Evolutionary conservation across 2,113 vertebrate species (phyloP).

Genomic region (Aleadryas rufinucha): DNA sequence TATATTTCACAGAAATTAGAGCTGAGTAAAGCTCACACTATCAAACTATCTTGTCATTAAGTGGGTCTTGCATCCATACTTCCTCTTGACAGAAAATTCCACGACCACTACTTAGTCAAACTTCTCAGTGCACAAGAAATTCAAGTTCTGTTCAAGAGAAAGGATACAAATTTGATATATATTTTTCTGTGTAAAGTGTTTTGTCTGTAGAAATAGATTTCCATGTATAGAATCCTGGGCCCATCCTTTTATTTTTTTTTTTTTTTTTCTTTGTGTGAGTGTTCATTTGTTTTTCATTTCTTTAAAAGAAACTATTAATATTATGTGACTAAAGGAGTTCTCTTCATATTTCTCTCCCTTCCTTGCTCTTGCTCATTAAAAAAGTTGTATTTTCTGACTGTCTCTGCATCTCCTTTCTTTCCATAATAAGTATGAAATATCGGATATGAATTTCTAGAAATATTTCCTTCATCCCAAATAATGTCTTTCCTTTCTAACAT

Average conservation of each 20-base stretch:
- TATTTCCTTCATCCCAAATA: background rate
- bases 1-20: background rate
- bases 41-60: background rate
- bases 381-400: background rate
- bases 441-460: background rate
- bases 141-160: background rate
- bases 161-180: background rate
- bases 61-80: background rate
- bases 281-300: background rate
- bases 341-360: background rate
- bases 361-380: background rate
- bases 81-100: background rate
- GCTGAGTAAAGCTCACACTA: background rate
- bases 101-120: background rate
- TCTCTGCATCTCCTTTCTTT: background rate
- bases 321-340: background rate
- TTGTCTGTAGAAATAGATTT: background rate
- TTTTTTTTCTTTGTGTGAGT: background rate
- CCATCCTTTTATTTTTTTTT: background rate
- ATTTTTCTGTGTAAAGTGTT: background rate
- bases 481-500: background rate
- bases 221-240: background rate
- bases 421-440: background rate
- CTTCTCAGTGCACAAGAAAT: background rate
- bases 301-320: background rate